Percentiles rank a stretch among this genome's conserved stretches.
Conservation (phyloP, 2,888 invertebrate genomes). For the Argynnis bischoffii region DNA sequence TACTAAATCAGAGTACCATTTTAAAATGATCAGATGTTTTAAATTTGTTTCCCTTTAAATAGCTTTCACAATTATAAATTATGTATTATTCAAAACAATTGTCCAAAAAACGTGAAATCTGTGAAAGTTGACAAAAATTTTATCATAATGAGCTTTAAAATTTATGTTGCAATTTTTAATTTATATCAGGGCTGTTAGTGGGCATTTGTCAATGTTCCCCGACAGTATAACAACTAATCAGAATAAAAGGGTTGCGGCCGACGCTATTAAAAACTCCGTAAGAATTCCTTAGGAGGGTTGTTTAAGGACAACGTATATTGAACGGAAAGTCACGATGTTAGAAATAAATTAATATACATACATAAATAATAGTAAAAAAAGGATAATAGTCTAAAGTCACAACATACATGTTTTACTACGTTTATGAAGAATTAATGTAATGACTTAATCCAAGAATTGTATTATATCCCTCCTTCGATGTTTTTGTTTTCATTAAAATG, state of each 20-base stretch:
- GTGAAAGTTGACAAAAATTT: conserved; percentile 39
- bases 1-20: neutral
- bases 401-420: too few species aligned
- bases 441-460: too few species aligned
- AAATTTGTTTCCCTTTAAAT: conserved; percentile 15
- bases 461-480: too few species aligned
- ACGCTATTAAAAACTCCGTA: conserved; percentile 78
- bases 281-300: conserved; percentile 68
- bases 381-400: too few species aligned
- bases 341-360: too few species aligned
- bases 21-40: neutral
- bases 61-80: conserved; percentile 20
- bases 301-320: conserved; percentile 49
- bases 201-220: conserved; percentile 52
- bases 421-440: too few species aligned
- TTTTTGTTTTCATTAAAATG: too few species aligned
- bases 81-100: conserved; percentile 29
- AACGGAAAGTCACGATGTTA: conserved; percentile 7
- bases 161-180: conserved; percentile 60
- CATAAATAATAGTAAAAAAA: too few species aligned
- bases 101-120: conserved; percentile 30
- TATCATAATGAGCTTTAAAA: conserved; percentile 60
- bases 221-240: conserved; percentile 79
- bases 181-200: conserved; percentile 56
- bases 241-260: conserved; percentile 79